Conservation (phyloP, 2,113 vertebrate species). For the mouse (Mus musculus) region GRCm39 chr8:58270001-58270500, state of each 20-base stretch:
- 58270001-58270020: background rate
- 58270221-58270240: background rate
- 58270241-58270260: background rate
- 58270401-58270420: background rate
- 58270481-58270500: background rate
- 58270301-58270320: background rate
- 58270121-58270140: background rate
- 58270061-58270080: background rate
- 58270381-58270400: background rate
- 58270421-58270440: background rate
- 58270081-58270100: background rate
- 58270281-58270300: background rate
- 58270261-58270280: background rate
- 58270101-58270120: background rate
- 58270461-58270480: background rate
- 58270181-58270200: background rate
- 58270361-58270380: background rate
- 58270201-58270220: background rate
- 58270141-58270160: background rate
- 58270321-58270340: background rate
- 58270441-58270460: background rate
- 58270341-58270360: background rate
- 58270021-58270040: background rate
- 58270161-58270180: background rate
- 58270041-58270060: background rate